phyloP scores from a whole-genome alignment of 53 echinoderm and acorn worm species.

The Arbacia lixula region DNA sequence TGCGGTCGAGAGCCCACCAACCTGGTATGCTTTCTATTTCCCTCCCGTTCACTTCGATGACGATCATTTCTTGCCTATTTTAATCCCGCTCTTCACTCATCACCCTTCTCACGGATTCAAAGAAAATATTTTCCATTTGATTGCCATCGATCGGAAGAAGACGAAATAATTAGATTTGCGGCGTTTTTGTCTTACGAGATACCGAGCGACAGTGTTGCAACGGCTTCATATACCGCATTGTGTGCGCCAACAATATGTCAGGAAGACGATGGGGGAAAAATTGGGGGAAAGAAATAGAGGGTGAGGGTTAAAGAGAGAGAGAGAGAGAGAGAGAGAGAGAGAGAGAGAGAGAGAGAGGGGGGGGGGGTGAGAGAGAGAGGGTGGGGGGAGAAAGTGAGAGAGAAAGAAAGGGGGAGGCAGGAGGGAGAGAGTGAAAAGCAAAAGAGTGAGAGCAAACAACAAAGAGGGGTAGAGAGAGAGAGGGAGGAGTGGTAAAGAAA shows the following conservation, averaged over 20 bases:
- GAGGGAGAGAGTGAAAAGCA: not conserved
- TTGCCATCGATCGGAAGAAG: constrained; percentile 43
- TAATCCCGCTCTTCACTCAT: constrained; percentile 20
- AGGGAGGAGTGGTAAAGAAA: not conserved
- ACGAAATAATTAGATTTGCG: constrained; percentile 50
- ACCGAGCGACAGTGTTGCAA: no score
- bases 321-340: not conserved
- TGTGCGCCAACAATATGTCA: no score
- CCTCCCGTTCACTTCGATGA: no score
- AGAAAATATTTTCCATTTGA: constrained; percentile 54
- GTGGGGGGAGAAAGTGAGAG: not conserved
- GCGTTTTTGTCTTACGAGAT: no score
- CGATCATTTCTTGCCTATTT: no score
- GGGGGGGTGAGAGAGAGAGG: not conserved
- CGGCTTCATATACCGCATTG: no score
- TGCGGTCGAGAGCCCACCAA: no score
- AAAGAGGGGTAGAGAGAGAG: not conserved
- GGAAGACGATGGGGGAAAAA: not conserved
- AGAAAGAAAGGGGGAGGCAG: not conserved
- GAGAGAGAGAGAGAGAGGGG: not conserved
- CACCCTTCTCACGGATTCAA: constrained; percentile 3
- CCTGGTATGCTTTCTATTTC: no score
- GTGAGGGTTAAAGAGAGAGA: not conserved
- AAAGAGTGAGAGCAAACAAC: not conserved
- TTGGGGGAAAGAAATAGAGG: not conserved